Percentiles rank a stretch among this genome's conserved stretches.
Conservation (phyloP, 2,113 vertebrate species). For the Echinops telfairi region DNA sequence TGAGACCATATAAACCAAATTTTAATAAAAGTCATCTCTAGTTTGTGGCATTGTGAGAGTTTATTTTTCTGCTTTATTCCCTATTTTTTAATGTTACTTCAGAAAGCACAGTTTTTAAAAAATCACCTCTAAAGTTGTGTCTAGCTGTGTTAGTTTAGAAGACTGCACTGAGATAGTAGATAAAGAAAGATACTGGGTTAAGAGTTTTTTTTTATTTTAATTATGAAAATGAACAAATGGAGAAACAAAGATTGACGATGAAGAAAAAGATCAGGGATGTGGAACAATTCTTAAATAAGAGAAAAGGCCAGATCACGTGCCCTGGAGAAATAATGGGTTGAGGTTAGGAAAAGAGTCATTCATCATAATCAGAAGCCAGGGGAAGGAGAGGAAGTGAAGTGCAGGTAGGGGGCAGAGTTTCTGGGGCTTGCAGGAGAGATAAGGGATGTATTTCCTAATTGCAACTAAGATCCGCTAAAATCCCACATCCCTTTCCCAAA, state of each 20-base stretch:
- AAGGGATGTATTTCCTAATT: background rate
- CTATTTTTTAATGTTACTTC: background rate
- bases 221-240: background rate
- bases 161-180: background rate
- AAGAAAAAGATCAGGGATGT: background rate
- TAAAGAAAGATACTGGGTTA: background rate
- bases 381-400: background rate
- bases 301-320: background rate
- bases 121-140: background rate
- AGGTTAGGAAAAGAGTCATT: background rate
- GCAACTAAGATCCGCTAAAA: background rate
- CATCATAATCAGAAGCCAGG: background rate
- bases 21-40: background rate
- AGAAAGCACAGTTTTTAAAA: background rate
- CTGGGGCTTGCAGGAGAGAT: background rate
- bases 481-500: background rate
- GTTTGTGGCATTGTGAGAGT: background rate
- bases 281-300: conserved; percentile 6
- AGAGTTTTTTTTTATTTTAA: background rate
- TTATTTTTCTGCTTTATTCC: background rate
- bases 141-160: conserved; percentile 5
- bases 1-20: background rate
- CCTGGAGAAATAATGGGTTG: background rate
- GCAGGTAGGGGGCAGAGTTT: background rate
- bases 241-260: background rate